These are phyloP conservation scores for Sebastes flavidus DNA, from an alignment of 2,797 vertebrate genomes.

Conservation along the genomic window DNA sequence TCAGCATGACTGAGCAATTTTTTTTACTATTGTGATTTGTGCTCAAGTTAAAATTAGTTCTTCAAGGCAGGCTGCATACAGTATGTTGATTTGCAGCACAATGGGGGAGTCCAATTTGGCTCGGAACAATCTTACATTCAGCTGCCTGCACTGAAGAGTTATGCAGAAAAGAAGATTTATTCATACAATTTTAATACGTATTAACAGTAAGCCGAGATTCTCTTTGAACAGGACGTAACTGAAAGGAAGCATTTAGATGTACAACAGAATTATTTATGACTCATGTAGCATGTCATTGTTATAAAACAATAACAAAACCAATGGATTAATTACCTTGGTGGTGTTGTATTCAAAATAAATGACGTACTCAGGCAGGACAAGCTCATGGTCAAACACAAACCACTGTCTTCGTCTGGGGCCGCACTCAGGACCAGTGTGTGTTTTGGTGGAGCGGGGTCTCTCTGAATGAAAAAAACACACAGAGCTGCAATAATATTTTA, in stretches of 20 bases:
- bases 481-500: background rate
- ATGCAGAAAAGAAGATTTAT: background rate
- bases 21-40: background rate
- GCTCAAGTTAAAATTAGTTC: background rate
- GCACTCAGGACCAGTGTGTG: slow-evolving; percentile 71
- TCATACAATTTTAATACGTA: background rate
- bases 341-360: slow-evolving; percentile 87
- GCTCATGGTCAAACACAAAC: slow-evolving; percentile 88
- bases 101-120: background rate
- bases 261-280: background rate
- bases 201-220: background rate
- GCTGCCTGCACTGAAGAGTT: background rate
- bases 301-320: background rate
- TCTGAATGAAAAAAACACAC: slow-evolving; percentile 62
- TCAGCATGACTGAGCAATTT: background rate
- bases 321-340: slow-evolving; percentile 72
- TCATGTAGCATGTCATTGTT: background rate
- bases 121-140: background rate
- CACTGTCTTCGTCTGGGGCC: slow-evolving; percentile 78
- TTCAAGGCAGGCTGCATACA: background rate
- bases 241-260: background rate
- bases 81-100: background rate
- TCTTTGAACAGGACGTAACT: background rate
- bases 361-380: slow-evolving; percentile 87
- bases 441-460: slow-evolving; percentile 32